Conservation (phyloP, 2,113 vertebrate species). For the Tenebrosternarchus preto region DNA sequence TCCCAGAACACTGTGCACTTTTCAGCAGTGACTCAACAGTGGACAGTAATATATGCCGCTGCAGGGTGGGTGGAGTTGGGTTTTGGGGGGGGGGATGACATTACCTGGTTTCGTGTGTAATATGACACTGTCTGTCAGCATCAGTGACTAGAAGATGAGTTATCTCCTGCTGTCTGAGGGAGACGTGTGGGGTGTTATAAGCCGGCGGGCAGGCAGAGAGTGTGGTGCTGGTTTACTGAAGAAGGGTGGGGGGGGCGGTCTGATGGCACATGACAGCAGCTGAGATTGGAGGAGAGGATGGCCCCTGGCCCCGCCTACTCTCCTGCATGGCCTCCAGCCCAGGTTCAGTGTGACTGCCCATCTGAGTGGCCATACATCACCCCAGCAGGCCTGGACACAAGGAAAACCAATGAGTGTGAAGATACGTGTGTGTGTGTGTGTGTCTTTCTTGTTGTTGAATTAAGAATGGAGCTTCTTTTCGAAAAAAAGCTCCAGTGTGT, state of each 20-base stretch:
- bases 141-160: constrained; percentile 29
- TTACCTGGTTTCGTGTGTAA: constrained; percentile 26
- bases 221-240: constrained; percentile 28
- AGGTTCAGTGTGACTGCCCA: constrained; percentile 35
- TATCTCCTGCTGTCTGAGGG: constrained; percentile 43
- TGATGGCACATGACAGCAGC: constrained; percentile 43
- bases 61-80: constrained; percentile 2
- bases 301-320: constrained; percentile 29
- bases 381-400: constrained; percentile 2
- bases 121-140: constrained; percentile 35
- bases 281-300: constrained; percentile 41
- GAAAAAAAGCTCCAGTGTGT: constrained; percentile 12
- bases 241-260: constrained; percentile 6
- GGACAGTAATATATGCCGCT: constrained; percentile 39
- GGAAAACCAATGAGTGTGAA: constrained; percentile 24
- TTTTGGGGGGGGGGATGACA: no score
- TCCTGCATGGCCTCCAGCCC: constrained; percentile 18
- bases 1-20: constrained; percentile 10
- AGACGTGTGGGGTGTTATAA: constrained; percentile 34
- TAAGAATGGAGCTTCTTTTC: constrained; percentile 15
- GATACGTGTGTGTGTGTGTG: constrained; percentile 14
- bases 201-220: constrained; percentile 14
- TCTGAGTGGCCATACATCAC: constrained; percentile 33
- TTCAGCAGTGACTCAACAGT: constrained; percentile 39
- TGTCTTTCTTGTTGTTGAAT: constrained; percentile 29